Conservation (phyloP, 2,113 vertebrate genomes). For the Tenrec ecaudatus region DNA sequence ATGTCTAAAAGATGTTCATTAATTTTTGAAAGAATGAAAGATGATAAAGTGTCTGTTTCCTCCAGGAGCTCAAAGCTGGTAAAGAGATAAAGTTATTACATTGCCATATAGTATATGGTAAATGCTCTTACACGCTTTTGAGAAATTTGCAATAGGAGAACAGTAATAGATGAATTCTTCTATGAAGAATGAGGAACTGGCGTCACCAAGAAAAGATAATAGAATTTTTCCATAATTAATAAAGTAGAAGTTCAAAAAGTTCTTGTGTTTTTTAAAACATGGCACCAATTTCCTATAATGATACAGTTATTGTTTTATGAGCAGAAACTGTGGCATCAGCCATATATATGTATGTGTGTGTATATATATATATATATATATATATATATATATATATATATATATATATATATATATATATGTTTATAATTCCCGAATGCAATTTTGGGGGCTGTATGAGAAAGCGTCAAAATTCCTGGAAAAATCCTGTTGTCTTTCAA, state of each 20-base stretch:
- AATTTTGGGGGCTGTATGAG: not conserved
- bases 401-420: not conserved
- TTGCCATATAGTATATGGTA: not conserved
- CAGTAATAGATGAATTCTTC: not conserved
- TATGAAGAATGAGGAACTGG: not conserved
- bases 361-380: not conserved
- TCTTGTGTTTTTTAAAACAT: too few species aligned
- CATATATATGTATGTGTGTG: not conserved
- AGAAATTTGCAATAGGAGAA: not conserved
- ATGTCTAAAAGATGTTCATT: not conserved
- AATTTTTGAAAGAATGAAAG: not conserved
- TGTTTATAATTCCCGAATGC: not conserved
- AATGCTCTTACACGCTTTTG: not conserved
- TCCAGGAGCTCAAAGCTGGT: not conserved
- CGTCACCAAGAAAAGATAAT: not conserved
- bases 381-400: not conserved
- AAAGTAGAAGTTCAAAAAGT: not conserved
- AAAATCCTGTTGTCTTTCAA: too few species aligned
- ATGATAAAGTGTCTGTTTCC: not conserved
- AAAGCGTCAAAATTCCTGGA: too few species aligned
- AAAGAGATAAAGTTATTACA: not conserved
- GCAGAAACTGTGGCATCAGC: not conserved
- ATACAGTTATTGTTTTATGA: not conserved
- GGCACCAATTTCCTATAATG: not conserved
- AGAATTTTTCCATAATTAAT: not conserved